Conservation (phyloP, 2,797 vertebrate species). For the Muscicapa striata region DNA sequence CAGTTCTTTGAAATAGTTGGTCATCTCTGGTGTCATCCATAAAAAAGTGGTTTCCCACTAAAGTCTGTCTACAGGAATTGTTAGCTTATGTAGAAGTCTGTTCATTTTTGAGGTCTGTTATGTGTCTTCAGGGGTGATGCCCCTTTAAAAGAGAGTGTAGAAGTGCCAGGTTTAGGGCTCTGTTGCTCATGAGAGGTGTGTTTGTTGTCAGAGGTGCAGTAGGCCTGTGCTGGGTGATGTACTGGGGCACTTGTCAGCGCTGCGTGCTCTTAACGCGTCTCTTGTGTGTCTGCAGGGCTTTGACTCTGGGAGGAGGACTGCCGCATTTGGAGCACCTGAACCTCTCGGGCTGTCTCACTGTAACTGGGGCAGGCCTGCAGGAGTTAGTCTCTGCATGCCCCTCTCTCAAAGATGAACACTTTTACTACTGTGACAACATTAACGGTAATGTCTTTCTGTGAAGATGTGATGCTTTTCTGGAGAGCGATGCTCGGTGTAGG, state of each 20-base stretch:
- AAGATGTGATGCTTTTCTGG: background rate
- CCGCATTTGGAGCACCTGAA: conserved; percentile 95
- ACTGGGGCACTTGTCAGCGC: background rate
- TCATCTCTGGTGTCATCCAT: background rate
- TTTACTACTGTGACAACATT: conserved; percentile 99
- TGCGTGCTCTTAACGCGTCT: background rate
- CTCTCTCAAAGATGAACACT: conserved; percentile 94
- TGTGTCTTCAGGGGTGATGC: fast-evolving
- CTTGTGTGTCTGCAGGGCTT: conserved; percentile 79
- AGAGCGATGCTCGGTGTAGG: background rate
- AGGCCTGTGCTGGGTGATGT: fast-evolving
- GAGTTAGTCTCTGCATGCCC: conserved; percentile 94
- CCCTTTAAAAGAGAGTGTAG: no score
- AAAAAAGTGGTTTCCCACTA: background rate
- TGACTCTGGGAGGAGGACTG: conserved; percentile 92
- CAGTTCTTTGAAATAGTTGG: background rate
- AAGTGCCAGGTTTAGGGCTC: background rate
- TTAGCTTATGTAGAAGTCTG: background rate
- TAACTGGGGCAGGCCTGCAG: conserved; percentile 93
- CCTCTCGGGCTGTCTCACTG: conserved; percentile 93
- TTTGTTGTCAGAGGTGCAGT: background rate
- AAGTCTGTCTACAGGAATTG: background rate
- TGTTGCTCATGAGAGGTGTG: background rate
- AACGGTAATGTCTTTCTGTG: conserved; percentile 86
- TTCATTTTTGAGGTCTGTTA: background rate